Percentiles rank a stretch among this genome's conserved stretches.
phyloP scores from a whole-genome alignment of 2,113 vertebrate genomes.

The Hemiprocne comata region DNA sequence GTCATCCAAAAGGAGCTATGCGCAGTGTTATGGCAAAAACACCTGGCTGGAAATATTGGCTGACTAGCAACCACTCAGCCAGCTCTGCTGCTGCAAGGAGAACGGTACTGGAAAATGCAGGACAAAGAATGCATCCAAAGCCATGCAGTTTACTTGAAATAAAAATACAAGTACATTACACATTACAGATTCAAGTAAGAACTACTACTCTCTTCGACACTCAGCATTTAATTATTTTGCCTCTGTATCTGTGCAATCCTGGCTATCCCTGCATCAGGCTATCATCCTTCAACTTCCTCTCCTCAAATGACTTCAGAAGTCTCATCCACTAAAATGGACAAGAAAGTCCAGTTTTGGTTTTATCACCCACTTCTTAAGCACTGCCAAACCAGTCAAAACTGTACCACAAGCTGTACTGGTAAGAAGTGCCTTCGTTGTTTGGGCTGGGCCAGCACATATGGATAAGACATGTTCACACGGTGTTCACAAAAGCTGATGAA shows the following conservation, averaged over 20 bases:
- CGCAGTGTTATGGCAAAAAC: background rate
- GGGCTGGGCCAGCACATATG: background rate
- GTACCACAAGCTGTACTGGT: background rate
- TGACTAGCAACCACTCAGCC: background rate
- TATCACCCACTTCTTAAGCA: background rate
- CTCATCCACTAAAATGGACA: background rate
- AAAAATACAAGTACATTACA: background rate
- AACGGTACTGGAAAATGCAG: background rate
- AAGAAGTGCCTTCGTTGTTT: background rate
- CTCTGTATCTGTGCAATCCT: accelerated
- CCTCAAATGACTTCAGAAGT: background rate
- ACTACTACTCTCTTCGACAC: background rate
- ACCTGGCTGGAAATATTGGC: background rate
- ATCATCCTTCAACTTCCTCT: background rate
- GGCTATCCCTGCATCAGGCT: background rate
- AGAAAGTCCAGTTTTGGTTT: background rate
- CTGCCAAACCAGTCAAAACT: background rate
- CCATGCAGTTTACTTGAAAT: background rate
- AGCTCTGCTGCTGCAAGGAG: background rate
- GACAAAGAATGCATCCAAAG: background rate
- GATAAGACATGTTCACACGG: background rate
- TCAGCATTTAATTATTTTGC: background rate
- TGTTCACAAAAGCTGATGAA: background rate
- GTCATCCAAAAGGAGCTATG: background rate
- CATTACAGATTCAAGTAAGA: background rate